Base-by-base conservation (phyloP, 2,888 invertebrate species). In the Drosophila robusta region DNA sequence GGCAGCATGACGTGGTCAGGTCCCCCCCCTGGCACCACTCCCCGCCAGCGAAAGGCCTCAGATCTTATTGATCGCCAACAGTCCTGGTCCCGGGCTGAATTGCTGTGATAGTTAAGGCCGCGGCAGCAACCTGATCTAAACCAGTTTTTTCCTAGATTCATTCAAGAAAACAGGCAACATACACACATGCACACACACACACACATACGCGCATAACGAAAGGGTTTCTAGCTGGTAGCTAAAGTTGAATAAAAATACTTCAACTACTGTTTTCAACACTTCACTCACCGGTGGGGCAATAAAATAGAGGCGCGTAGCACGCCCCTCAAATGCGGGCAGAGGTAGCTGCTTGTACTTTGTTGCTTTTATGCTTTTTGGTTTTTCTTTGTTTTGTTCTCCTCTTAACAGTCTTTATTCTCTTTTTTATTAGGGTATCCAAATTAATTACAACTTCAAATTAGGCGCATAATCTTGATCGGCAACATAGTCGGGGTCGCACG, bases 391-490 rank as follows among this genome's bases (percentile, higher is more conserved):
- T 65, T 58, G 56, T 62, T 57, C 50, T 56, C 46, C 69, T 50
- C 60, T 47, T 38, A 24, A 54, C 66, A 41, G 60, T 71, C 57
- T 65, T 75, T 78, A 74, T 77, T 57, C 62, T 67, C 63, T 75
- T 77, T 89, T 84, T 85, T 85, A 88, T 88, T 86, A 81, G 83
- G 90, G 84, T 91, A 90, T 87, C 89, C 89, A 85, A 90, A 90
- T 90, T 91, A 90, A 90, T 90, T 90, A 90, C 85, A 82, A 78
- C 89, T 89, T 87, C 80, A 91, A 90, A 90, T 90, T 90, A 90
- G 90, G 86, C 80, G 67, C 76, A 74, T 84, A 83, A 90, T 90
- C 90, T 90, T 87, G 90, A 90, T 90, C 67, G 68, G 67, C 36
- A 77, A 60, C 51, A 45, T 34, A 50, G 55, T 22, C 34, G 24